These are phyloP conservation scores for Microcebus ravelobensis DNA, from an alignment of 2,113 vertebrate genomes.

Conservation along the genomic window DNA sequence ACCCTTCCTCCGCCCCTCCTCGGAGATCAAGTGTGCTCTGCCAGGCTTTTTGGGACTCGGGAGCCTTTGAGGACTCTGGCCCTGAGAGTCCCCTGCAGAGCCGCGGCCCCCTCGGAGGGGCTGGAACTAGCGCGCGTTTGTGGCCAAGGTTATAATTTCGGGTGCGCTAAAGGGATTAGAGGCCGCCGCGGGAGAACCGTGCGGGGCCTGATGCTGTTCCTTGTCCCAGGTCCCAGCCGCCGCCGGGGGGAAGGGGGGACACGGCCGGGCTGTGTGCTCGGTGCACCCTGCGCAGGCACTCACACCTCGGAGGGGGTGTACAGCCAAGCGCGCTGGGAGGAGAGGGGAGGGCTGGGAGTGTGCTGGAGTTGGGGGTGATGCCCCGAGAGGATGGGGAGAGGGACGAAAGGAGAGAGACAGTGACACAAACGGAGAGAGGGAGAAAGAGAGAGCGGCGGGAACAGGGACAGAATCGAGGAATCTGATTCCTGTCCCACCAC, in stretches of 20 bases:
- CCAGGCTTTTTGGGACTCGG: neutral
- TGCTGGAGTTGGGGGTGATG: neutral
- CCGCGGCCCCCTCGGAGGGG: neutral
- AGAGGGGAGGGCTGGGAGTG: neutral
- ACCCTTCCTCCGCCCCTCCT: neutral
- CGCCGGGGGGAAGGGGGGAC: slow-evolving; percentile 49
- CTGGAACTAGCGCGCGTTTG: slow-evolving; percentile 71
- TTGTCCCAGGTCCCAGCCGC: slow-evolving; percentile 53
- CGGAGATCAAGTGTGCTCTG: neutral
- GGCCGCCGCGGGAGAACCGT: slow-evolving; percentile 70
- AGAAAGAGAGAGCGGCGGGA: neutral
- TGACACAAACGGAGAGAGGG: neutral
- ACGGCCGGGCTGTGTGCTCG: slow-evolving; percentile 51
- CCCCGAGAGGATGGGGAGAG: too few relatives aligned
- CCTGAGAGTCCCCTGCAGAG: neutral
- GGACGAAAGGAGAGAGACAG: neutral
- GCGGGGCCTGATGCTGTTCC: slow-evolving; percentile 65
- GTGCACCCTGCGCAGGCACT: slow-evolving; percentile 74
- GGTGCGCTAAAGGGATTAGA: slow-evolving; percentile 88
- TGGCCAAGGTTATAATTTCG: slow-evolving; percentile 87
- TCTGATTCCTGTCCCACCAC: neutral
- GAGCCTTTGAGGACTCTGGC: neutral
- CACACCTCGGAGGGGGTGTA: slow-evolving; percentile 75
- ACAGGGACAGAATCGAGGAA: neutral
- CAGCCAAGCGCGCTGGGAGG: rapidly evolving